These are phyloP conservation scores for Cotesia glomerata DNA, from an alignment of 1,140 invertebrate genomes.

Conservation along the genomic window DNA sequence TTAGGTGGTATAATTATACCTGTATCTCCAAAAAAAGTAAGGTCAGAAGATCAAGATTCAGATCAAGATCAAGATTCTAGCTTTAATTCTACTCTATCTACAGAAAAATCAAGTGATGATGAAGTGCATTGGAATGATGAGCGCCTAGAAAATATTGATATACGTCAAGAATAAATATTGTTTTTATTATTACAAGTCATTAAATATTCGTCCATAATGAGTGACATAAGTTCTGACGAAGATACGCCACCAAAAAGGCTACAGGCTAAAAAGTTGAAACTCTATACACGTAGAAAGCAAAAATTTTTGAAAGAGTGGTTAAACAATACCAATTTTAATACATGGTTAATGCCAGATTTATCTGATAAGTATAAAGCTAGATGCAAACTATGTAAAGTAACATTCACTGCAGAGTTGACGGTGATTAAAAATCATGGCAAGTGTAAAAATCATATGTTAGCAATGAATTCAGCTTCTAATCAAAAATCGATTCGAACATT, in stretches of 20 bases:
- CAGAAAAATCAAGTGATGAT: too few species aligned
- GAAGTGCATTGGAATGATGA: too few species aligned
- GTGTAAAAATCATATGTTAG: not conserved
- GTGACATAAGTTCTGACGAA: not conserved
- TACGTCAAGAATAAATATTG: too few species aligned
- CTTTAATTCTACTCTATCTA: too few species aligned
- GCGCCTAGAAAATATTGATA: too few species aligned
- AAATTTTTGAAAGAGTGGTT: not conserved
- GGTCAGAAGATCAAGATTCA: too few species aligned
- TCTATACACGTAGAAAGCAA: not conserved
- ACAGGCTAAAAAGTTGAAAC: not conserved
- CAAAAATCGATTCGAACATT: conserved; percentile 1
- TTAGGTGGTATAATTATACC: not conserved
- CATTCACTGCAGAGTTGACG: not conserved
- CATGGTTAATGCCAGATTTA: not conserved
- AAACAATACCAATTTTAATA: not conserved
- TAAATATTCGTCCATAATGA: not conserved
- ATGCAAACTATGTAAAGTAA: not conserved
- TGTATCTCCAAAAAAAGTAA: not conserved
- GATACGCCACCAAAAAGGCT: not conserved
- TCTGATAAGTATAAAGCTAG: not conserved
- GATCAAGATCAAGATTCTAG: too few species aligned
- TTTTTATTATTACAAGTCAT: too few species aligned
- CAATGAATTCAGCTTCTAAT: not conserved
- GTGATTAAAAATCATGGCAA: not conserved